Evolutionary conservation across 2,797 vertebrate genomes (phyloP).

Genomic region (Notolabrus celidotus): DNA sequence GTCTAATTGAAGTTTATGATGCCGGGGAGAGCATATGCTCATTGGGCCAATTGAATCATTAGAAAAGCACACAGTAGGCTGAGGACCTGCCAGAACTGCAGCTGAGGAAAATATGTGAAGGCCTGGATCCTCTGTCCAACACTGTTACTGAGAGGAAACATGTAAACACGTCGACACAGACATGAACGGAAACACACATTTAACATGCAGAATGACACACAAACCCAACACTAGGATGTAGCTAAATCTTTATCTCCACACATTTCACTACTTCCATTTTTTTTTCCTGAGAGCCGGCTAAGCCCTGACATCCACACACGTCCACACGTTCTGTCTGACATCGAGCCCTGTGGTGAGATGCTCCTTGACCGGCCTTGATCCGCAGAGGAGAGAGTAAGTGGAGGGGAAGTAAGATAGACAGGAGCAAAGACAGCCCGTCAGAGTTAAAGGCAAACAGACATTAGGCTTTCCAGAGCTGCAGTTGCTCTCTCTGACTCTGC

Average conservation of each 20-base stretch:
- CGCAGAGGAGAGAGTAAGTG: slow-evolving; percentile 80
- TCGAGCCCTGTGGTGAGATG: slow-evolving; percentile 74
- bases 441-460: slow-evolving; percentile 87
- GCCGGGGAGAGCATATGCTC: slow-evolving; percentile 86
- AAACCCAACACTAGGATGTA: slow-evolving; percentile 41
- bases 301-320: slow-evolving; percentile 66
- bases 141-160: slow-evolving; percentile 39
- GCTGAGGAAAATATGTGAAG: slow-evolving; percentile 73
- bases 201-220: slow-evolving; percentile 33
- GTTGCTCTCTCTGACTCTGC: slow-evolving; percentile 72
- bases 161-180: slow-evolving; percentile 44
- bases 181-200: slow-evolving; percentile 35
- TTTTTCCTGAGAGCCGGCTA: slow-evolving; percentile 33
- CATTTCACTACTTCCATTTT: slow-evolving; percentile 16
- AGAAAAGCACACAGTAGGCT: slow-evolving; percentile 83
- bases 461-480: slow-evolving; percentile 79
- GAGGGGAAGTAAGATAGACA: slow-evolving; percentile 84
- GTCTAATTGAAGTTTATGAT: slow-evolving; percentile 86
- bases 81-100: slow-evolving; percentile 79
- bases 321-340: slow-evolving; percentile 73
- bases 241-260: slow-evolving; percentile 37
- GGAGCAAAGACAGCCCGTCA: slow-evolving; percentile 82
- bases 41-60: slow-evolving; percentile 86
- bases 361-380: slow-evolving; percentile 84
- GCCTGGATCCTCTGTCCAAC: slow-evolving; percentile 56